phyloP scores from a whole-genome alignment of 2,797 vertebrate species.

The Bryconaethiops microstoma region DNA sequence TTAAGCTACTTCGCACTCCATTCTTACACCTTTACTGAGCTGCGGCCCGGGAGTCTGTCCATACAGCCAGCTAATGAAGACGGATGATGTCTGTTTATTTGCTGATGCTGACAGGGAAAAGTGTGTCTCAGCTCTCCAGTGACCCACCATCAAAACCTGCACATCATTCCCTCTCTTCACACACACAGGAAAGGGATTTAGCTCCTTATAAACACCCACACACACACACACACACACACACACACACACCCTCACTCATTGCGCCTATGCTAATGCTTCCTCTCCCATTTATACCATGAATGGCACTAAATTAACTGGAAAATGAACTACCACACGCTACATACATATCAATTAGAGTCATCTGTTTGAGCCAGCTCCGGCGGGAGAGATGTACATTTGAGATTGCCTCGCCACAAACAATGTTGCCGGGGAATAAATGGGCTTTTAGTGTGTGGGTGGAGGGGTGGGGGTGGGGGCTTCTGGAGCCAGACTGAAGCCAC shows the following conservation, averaged over 20 bases:
- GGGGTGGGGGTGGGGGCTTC: too few relatives aligned
- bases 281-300: constrained; percentile 41
- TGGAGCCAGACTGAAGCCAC: not conserved
- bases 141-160: constrained; percentile 53
- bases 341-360: constrained; percentile 48
- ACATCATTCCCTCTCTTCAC: constrained; percentile 23
- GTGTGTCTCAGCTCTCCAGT: constrained; percentile 40
- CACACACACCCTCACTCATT: too few relatives aligned
- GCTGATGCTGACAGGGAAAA: constrained; percentile 54
- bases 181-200: constrained; percentile 4
- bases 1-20: not conserved
- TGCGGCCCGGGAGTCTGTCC: constrained; percentile 35
- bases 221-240: not conserved
- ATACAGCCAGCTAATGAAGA: constrained; percentile 54
- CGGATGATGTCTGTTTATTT: constrained; percentile 54
- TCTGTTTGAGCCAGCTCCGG: constrained; percentile 34
- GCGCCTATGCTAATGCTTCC: constrained; percentile 35
- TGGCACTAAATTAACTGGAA: constrained; percentile 46
- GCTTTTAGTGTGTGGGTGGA: constrained; percentile 9
- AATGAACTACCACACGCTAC: constrained; percentile 42
- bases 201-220: constrained; percentile 17
- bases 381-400: constrained; percentile 38
- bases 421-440: constrained; percentile 29
- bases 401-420: constrained; percentile 31
- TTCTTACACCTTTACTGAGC: constrained; percentile 16